Base-by-base conservation (phyloP, 2,797 vertebrate genomes). In the Mycteria americana region DNA sequence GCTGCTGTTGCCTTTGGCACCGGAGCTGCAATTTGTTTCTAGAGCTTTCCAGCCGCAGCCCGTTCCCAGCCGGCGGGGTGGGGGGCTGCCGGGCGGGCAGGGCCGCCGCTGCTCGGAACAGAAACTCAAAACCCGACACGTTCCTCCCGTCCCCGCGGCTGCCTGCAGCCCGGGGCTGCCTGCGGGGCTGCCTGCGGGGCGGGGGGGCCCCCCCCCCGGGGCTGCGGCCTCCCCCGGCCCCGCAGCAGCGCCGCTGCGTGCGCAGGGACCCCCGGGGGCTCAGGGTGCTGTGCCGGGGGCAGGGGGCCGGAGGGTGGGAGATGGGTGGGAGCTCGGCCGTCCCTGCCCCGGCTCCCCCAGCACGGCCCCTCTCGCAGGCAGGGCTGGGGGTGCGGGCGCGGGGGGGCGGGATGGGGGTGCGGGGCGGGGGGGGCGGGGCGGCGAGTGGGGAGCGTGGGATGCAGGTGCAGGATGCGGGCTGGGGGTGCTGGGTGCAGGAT, bases 1-100 rank as follows among this genome's bases (percentile, higher is more conserved):
- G 73, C 35, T 64, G 89, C 80, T 48, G 56, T 73, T 86, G 81
- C 70, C 75, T 81, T 77, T 79, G 93, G 85, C 73, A 86, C 87
- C 39, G 56, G 83, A 67, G 84, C 85, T 25, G 57, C 67, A 48
- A 67, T 53, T 93, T 70, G 70, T 82, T 84, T 65, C 53, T 79
- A 74, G 92, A 95, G 91, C 89, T 88, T 95, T 95, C 94, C 94
- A 88, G 92, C 87, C 62, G 83, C 73, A 88, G 50, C 43, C 56
- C 74, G 37, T 70, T 63, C 88, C 94, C 86, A 73, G 69, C 43
- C 50, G 31, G n/a, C 54, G 51, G 84, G 57, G 91, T 56, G 87
- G 81, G 75, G 72, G 77, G 83, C 68, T 60, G 43, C 25, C 14
- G 64, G 46, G 59, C 30, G 13, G 53, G 31, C 60, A 64, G 75